Evolutionary conservation across 2,888 invertebrate genomes (phyloP).

Genomic region (Orchestes rusci): DNA sequence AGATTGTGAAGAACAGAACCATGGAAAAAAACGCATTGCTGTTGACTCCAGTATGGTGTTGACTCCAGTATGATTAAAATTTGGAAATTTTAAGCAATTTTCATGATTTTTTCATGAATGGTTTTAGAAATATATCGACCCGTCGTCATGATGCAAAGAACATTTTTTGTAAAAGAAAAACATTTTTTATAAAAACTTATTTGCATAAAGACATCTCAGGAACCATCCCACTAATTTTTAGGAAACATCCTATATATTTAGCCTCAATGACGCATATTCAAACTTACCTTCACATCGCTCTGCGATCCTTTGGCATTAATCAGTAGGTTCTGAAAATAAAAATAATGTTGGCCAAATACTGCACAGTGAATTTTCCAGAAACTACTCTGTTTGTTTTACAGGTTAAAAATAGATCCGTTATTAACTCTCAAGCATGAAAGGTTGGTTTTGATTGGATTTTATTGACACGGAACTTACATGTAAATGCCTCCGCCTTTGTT

Average conservation of each 20-base stretch:
- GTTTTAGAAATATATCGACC: no score
- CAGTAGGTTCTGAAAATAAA: conserved; percentile 61
- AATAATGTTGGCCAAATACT: background rate
- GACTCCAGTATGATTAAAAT: no score
- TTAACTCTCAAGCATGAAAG: no score
- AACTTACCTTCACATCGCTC: conserved; percentile 79
- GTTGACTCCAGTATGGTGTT: background rate
- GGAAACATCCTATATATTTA: no score
- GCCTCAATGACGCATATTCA: no score
- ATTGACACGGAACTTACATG: no score
- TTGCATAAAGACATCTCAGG: background rate
- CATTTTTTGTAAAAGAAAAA: background rate
- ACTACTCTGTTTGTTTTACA: background rate
- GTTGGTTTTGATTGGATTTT: no score
- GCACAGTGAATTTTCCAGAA: background rate
- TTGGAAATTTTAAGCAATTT: background rate
- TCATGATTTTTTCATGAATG: no score
- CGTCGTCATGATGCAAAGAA: no score
- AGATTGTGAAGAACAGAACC: no score
- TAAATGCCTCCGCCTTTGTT: conserved; percentile 73
- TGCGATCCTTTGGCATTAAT: conserved; percentile 80
- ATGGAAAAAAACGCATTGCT: background rate
- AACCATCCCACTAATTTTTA: no score
- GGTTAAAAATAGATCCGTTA: no score
- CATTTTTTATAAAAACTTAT: background rate